phyloP scores from a whole-genome alignment of 2,888 invertebrate species.

The Amblyteles armatorius region DNA sequence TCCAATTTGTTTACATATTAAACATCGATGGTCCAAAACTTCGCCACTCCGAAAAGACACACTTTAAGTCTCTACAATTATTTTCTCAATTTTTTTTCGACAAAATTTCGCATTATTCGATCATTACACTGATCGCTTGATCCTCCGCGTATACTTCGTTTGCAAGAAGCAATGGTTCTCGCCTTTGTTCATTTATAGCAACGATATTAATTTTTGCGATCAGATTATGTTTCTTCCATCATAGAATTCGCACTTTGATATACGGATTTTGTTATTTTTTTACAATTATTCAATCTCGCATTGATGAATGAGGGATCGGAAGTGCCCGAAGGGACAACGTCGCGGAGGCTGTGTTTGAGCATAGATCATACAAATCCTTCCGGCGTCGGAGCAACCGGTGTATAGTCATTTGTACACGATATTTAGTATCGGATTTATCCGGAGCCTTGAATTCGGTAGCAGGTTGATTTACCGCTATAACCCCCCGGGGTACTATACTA shows the following conservation, averaged over 20 bases:
- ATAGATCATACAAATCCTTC: slow-evolving; percentile 15
- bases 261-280: not conserved
- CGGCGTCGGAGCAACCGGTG: not conserved
- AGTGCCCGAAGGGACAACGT: not conserved
- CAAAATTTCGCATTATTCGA: too few species aligned
- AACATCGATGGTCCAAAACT: not conserved
- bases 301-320: not conserved
- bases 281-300: not conserved
- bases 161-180: too few species aligned
- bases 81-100: too few species aligned
- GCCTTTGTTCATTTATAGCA: too few species aligned
- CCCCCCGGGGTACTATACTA: slow-evolving; percentile 52
- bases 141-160: too few species aligned
- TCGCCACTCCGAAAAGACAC: not conserved
- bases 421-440: slow-evolving; percentile 22
- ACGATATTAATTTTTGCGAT: too few species aligned
- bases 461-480: slow-evolving; percentile 50
- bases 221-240: not conserved
- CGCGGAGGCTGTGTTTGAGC: not conserved
- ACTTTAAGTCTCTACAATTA: too few species aligned
- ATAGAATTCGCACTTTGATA: not conserved
- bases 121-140: too few species aligned
- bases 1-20: not conserved
- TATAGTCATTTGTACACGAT: slow-evolving; percentile 4
- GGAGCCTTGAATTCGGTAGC: slow-evolving; percentile 59